Base-by-base conservation (phyloP, 2,888 invertebrate species). In the Coenonympha arcania region DNA sequence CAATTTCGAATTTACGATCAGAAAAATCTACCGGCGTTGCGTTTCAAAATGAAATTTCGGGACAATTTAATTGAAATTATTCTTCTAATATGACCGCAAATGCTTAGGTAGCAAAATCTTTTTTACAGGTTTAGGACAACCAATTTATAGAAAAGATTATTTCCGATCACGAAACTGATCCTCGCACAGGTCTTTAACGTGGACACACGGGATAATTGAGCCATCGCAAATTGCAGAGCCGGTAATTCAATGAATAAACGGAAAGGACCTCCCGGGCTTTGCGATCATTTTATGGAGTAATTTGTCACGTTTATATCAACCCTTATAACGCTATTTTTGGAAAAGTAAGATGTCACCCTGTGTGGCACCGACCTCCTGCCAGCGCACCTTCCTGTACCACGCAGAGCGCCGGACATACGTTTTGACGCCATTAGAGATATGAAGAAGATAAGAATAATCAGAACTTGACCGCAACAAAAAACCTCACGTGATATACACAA, bases 361-460 rank as follows among this genome's bases (percentile, higher is more conserved):
- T 81, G 85, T 79, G 85, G 84, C 75, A 66, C 48, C 52, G 67
- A 67, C 79, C 76, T 76, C 76, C 75, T 72, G 67, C 73, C 59
- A 71, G 63, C 66, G 48, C 59, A 79, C 75, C 84, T 85, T 85
- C 83, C 84, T 85, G 82, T 81, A 64, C 72, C 86, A 82, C 74
- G 80, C 79, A 68, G 85, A 57, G 84, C 62, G 60, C 69, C 74
- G 78, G 81, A 86, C 85, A 86, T 72, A 71, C 63, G 75, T 81
- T 84, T 84, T 86, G 83, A 84, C 84, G 77, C 84, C 73, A 76
- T 82, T 77, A 72, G 52, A 76, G 84, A 84, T 84, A 77, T 62
- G 57, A 59, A 42, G 50, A 41, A 74, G 81, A 83, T 83, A 84
- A 82, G 71, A 71, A 77, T 80, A 83, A 83, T 84, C 83, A 81